Evolutionary conservation across 2,797 vertebrate species (phyloP), one percentile per base, ranked within the genome.

Genomic region (Micrastur ruficollis): DNA sequence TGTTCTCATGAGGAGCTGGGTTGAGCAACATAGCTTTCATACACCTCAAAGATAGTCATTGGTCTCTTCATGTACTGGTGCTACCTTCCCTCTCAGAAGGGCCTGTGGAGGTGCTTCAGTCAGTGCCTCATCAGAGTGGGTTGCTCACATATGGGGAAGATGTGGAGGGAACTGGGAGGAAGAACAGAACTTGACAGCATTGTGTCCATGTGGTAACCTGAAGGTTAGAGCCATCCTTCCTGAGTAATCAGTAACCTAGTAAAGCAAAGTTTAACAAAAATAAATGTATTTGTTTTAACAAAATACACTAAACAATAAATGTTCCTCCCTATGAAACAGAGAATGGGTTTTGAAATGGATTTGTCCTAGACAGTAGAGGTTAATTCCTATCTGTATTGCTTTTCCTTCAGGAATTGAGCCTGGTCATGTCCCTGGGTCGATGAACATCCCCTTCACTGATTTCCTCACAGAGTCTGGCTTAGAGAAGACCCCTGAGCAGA

Each of bases 361-460:
- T 86, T 59, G 2, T 58, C 22, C 8, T 11, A 32, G 36, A 26
- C 19, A 11, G 5, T 7, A 79, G 66, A 80, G 20, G 14, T 59
- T 93, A 90, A 92, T 83, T 93, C 27, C 29, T 74, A 3, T 56
- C 53, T 68, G 10, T 42, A 15, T 72, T 91, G 42, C n/a, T 96
- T 90, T 91, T 74, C 29, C 81, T 73, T 36, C 93, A 99, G 99
- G 98, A 90, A 98, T 98, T 2, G 98, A 99, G 79, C 98, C 99
- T 4, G 99, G 99, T 20, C 99, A 99, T 79, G 99, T 99, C 76
- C 98, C 99, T 1, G 98, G 98, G 19, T 93, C 99, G 0, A 90
- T 98, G 49, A 99, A 98, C 97, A 99, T 99, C 92, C 99, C 99
- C 2, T 99, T 99, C 97, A 97, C 98, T 0, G 98, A 98, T 12